Conservation (phyloP, 2,113 vertebrate species). For the Calidris pugnax region DNA sequence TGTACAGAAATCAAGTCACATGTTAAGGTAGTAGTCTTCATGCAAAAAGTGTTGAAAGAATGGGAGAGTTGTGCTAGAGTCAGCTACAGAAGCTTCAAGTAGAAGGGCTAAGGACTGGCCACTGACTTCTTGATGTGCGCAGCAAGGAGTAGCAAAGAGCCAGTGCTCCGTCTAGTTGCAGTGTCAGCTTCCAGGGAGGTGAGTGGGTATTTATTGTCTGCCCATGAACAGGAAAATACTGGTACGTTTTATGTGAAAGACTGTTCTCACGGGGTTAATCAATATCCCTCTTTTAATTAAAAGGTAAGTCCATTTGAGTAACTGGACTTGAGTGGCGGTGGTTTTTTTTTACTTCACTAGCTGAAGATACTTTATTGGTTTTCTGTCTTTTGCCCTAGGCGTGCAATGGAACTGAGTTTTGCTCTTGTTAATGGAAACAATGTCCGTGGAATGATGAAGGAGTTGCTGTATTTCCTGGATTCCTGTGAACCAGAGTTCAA, state of each 20-base stretch:
- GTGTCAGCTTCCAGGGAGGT: neutral
- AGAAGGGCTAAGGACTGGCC: neutral
- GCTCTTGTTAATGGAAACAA: constrained; percentile 98
- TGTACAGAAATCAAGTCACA: neutral
- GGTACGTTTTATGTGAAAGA: neutral
- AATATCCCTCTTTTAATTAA: neutral
- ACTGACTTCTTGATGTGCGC: neutral
- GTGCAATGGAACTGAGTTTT: constrained; percentile 99
- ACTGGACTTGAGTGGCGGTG: neutral
- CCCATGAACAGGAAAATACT: neutral
- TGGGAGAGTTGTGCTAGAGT: neutral
- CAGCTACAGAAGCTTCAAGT: neutral
- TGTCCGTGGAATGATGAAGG: constrained; percentile 99
- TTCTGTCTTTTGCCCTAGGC: constrained; percentile 73
- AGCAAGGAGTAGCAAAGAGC: neutral
- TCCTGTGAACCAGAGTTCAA: constrained; percentile 99
- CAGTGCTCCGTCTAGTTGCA: neutral
- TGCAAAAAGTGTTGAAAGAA: neutral
- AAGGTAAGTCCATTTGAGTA: neutral
- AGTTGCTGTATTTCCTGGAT: constrained; percentile 97
- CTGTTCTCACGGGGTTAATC: neutral
- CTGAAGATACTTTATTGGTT: neutral
- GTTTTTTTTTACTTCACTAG: neutral
- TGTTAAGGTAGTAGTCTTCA: neutral
- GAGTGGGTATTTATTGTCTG: neutral